These are phyloP conservation scores for Cariama cristata DNA, from an alignment of 2,113 vertebrate species.

Conservation along the genomic window DNA sequence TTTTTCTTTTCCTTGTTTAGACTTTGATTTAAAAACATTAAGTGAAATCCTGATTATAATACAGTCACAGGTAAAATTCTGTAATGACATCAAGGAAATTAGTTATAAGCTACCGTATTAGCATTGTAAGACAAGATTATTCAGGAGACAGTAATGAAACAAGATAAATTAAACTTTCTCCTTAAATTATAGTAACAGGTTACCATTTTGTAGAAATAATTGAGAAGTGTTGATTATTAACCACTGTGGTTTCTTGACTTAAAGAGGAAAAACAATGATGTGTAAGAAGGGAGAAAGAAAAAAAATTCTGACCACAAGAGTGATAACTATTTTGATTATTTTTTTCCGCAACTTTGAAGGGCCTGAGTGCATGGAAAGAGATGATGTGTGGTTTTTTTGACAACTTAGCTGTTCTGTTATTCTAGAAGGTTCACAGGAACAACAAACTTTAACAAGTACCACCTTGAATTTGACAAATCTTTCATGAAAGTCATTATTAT, in stretches of 20 bases:
- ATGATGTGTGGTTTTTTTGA: neutral
- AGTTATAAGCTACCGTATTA: neutral
- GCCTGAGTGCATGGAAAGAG: neutral
- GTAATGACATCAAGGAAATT: neutral
- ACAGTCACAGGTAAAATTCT: neutral
- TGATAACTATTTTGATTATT: neutral
- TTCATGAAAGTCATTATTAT: neutral
- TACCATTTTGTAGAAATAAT: neutral
- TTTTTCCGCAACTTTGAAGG: neutral
- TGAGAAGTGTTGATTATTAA: neutral
- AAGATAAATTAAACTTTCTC: neutral
- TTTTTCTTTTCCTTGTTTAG: neutral
- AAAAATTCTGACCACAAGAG: neutral
- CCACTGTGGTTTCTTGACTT: neutral
- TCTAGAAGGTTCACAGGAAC: neutral
- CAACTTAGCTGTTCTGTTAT: neutral
- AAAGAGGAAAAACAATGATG: neutral
- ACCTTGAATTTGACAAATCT: neutral
- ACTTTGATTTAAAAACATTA: neutral
- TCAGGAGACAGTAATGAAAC: neutral
- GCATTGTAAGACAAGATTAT: neutral
- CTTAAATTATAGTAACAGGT: neutral
- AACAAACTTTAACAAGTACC: neutral
- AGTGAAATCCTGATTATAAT: neutral
- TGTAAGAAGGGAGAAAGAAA: neutral